Percentiles rank a stretch among this genome's conserved stretches.
Evolutionary conservation across 2,888 invertebrate genomes (phyloP).

Genomic region (Cremastobaeus sp.): DNA sequence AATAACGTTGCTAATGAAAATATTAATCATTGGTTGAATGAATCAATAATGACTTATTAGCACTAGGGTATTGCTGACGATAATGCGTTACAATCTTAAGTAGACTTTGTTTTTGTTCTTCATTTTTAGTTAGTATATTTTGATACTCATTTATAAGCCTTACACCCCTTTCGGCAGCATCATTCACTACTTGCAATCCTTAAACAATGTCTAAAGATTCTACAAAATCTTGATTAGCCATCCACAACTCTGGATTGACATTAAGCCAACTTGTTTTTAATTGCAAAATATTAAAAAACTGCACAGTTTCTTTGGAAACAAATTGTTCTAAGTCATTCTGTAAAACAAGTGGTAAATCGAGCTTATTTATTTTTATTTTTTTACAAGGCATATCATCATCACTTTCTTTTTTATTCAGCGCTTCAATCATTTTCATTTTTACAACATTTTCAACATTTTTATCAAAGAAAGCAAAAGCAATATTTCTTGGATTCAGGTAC

Average conservation of each 20-base stretch:
- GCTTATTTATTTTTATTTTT: too few species aligned
- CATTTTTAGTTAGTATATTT: not conserved
- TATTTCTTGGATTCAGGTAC: not conserved
- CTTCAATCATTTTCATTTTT: not conserved
- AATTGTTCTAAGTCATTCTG: not conserved
- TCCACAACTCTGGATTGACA: not conserved
- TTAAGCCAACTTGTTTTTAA: not conserved
- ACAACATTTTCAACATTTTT: too few species aligned
- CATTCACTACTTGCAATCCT: constrained; percentile 1
- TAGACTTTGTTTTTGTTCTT: not conserved
- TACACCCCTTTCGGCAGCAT: too few species aligned
- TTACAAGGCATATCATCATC: too few species aligned
- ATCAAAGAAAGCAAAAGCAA: not conserved
- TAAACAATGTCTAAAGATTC: not conserved
- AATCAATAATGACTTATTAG: not conserved
- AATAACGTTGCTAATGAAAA: too few species aligned
- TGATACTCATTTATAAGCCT: not conserved
- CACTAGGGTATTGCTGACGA: not conserved
- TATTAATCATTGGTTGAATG: too few species aligned
- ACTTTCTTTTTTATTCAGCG: too few species aligned
- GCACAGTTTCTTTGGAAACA: not conserved
- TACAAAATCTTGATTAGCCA: not conserved
- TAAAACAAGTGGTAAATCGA: too few species aligned
- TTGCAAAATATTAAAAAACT: not conserved
- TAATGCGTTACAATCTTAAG: not conserved